These are phyloP conservation scores for Acestrorhynchus altus DNA, from an alignment of 2,797 vertebrate genomes.

Conservation along the genomic window DNA sequence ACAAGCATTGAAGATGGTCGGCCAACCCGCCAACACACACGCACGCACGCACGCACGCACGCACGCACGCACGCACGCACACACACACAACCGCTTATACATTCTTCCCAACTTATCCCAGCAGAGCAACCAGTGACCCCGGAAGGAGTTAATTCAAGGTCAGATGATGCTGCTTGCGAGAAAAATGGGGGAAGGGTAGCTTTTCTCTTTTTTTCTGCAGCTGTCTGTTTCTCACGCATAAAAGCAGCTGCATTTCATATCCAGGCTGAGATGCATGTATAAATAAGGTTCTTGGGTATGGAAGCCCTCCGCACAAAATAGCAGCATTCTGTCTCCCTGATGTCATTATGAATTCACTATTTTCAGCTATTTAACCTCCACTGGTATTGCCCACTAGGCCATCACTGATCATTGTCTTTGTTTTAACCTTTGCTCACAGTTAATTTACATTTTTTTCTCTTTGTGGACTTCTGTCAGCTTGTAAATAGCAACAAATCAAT, in stretches of 20 bases:
- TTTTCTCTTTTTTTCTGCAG: not conserved
- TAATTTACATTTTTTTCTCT: not conserved
- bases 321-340: not conserved
- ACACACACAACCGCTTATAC: too few species aligned
- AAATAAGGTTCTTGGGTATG: not conserved
- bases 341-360: not conserved
- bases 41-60: slow-evolving; percentile 2
- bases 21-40: not conserved
- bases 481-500: not conserved
- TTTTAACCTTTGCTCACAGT: not conserved
- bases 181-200: not conserved
- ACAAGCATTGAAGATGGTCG: slow-evolving; percentile 17
- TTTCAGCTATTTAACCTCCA: not conserved
- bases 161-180: slow-evolving; percentile 33
- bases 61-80: not conserved
- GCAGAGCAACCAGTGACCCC: slow-evolving; percentile 44
- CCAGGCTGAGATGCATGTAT: slow-evolving; percentile 7
- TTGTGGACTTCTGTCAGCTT: not conserved
- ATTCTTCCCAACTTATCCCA: slow-evolving; percentile 29
- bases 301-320: not conserved
- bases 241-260: not conserved
- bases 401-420: not conserved
- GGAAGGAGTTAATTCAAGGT: slow-evolving; percentile 57
- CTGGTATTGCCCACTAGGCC: not conserved
- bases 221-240: not conserved